These are phyloP conservation scores for Psittacula derbiana DNA, from an alignment of 2,797 vertebrate genomes.

Conservation along the genomic window DNA sequence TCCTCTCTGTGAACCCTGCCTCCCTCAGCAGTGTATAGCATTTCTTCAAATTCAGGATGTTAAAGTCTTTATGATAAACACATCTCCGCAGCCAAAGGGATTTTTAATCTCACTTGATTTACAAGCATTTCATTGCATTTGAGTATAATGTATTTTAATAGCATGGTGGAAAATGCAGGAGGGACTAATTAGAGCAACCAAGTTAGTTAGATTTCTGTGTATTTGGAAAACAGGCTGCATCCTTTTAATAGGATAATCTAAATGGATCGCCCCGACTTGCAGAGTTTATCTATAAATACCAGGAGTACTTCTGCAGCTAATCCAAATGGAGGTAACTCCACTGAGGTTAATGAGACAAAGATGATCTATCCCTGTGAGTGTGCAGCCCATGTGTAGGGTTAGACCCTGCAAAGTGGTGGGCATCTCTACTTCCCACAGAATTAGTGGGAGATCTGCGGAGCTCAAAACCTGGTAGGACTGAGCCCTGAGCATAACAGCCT, in stretches of 20 bases:
- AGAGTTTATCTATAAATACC: not conserved
- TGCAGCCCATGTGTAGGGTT: not conserved
- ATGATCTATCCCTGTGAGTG: not conserved
- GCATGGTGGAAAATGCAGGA: conserved; percentile 41
- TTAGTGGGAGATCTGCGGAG: not conserved
- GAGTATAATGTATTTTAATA: conserved; percentile 37
- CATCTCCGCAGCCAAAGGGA: conserved; percentile 31
- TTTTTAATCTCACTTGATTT: conserved; percentile 67
- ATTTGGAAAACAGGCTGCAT: conserved; percentile 34
- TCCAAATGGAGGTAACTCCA: not conserved
- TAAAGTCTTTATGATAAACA: conserved; percentile 35
- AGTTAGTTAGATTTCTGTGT: conserved; percentile 23
- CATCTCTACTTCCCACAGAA: not conserved
- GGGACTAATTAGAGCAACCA: conserved; percentile 41
- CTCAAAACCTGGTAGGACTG: not conserved
- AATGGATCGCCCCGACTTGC: not conserved
- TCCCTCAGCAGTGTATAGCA: not conserved
- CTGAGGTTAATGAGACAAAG: not conserved
- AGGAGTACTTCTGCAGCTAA: not conserved
- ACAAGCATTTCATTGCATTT: conserved; percentile 58
- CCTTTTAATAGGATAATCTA: conserved; percentile 22
- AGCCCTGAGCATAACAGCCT: not conserved
- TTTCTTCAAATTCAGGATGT: not conserved
- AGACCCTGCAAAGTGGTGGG: not conserved
- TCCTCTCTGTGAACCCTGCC: not conserved